Evolutionary conservation across 2,888 invertebrate species (phyloP), one percentile per base, ranked within the genome.

Genomic region (Stomorhina lunata): DNA sequence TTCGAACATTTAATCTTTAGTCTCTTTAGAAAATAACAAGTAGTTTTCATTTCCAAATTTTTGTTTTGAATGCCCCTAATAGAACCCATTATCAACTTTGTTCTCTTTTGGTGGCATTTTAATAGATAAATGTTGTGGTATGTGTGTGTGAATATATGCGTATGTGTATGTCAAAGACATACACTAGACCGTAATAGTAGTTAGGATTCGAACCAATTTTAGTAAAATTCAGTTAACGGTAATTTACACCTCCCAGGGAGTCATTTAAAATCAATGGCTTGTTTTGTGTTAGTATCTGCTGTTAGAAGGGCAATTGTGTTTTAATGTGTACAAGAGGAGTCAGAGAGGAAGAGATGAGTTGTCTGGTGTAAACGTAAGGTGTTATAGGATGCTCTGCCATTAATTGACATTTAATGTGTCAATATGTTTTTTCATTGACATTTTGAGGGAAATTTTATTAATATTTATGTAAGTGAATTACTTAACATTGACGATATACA

Each of bases 361-460:
- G n/a, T n/a, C n/a, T n/a, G n/a, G n/a, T n/a, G n/a, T n/a, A n/a
- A n/a, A n/a, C n/a, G n/a, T n/a, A n/a, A n/a, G 43, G 27, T 55
- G 53, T 40, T 34, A 65, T 48, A 45, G 25, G 10, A 22, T 73
- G 55, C 17, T 77, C 55, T 63, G 32, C 34, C 68, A 77, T 75
- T 75, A 82, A 75, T 65, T 82, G 82, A 79, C 79, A 82, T 78
- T 82, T 82, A 79, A 82, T 82, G 69, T 79, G 59, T 59, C 79
- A 73, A 73, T 66, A 68, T 78, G 78, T 22, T 61, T 55, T 57
- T 50, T 63, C 55, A 65, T 22, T 78, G 63, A 55, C 55, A 81
- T 73, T 81, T 78, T 69, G 34, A 81, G 50, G 43, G 57, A 77
- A 73, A 73, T 69, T 81, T 7, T 75, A 75, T 65, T 59, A 65